Evolutionary conservation across 2,797 vertebrate genomes (phyloP).

Genomic region (Psittacula derbiana): DNA sequence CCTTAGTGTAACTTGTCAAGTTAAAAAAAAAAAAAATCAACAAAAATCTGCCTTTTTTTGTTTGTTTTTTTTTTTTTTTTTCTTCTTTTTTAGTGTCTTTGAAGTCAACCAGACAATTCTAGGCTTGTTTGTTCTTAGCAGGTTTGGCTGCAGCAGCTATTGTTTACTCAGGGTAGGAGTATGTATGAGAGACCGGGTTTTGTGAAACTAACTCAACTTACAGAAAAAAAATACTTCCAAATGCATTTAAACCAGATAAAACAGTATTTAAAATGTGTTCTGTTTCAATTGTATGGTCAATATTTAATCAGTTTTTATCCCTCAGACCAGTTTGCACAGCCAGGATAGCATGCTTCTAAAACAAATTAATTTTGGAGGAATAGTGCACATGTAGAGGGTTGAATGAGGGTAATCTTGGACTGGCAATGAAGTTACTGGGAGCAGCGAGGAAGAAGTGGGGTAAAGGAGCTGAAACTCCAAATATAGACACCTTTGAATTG

Average conservation of each 20-base stretch:
- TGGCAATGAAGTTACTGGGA: neutral
- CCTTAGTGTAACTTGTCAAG: neutral
- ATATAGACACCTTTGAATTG: neutral
- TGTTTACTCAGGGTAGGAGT: neutral
- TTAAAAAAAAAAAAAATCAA: neutral
- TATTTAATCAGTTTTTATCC: neutral
- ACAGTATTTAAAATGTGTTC: accelerated
- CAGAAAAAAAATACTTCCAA: neutral
- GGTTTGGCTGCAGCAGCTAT: neutral
- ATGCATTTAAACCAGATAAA: neutral
- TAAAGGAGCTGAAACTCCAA: neutral
- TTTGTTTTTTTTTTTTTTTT: neutral
- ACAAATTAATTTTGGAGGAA: neutral
- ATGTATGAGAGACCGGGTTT: neutral
- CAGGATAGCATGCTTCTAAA: neutral
- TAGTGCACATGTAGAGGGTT: neutral
- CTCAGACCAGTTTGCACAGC: neutral
- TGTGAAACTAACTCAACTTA: neutral
- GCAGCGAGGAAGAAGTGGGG: neutral
- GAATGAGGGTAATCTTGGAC: neutral
- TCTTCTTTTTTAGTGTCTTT: neutral
- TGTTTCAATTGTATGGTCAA: neutral
- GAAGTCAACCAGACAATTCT: neutral
- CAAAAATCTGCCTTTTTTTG: neutral
- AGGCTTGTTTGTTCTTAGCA: neutral